Percentiles rank a stretch among this genome's conserved stretches.
These are phyloP conservation scores for Pygoscelis antarcticus DNA, from an alignment of 2,113 vertebrate genomes.

Conservation along the genomic window DNA sequence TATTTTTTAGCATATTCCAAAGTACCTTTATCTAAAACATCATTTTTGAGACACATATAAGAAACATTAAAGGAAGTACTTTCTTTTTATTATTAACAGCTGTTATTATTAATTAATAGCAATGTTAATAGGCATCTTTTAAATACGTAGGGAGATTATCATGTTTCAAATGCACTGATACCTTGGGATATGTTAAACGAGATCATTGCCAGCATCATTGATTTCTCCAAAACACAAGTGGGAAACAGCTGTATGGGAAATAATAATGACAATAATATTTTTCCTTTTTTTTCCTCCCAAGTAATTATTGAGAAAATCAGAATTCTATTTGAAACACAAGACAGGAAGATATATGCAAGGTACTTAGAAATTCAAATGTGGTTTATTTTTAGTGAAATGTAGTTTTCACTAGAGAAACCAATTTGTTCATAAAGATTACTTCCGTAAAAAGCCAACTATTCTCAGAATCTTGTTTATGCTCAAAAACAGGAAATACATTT, in stretches of 20 bases:
- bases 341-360: background rate
- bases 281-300: background rate
- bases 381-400: background rate
- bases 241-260: background rate
- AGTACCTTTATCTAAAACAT: background rate
- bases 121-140: background rate
- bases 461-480: background rate
- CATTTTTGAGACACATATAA: background rate
- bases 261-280: background rate
- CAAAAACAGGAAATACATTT: background rate
- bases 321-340: background rate
- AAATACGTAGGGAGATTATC: background rate
- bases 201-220: fast-evolving
- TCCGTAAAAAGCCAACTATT: background rate
- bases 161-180: background rate
- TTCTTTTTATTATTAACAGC: background rate
- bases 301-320: background rate
- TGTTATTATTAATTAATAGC: background rate
- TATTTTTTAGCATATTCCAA: background rate
- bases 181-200: background rate
- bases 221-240: background rate
- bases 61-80: background rate
- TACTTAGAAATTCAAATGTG: background rate
- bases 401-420: background rate
- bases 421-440: background rate